phyloP scores from a whole-genome alignment of 2,888 invertebrate species.

The Apantesis nais region DNA sequence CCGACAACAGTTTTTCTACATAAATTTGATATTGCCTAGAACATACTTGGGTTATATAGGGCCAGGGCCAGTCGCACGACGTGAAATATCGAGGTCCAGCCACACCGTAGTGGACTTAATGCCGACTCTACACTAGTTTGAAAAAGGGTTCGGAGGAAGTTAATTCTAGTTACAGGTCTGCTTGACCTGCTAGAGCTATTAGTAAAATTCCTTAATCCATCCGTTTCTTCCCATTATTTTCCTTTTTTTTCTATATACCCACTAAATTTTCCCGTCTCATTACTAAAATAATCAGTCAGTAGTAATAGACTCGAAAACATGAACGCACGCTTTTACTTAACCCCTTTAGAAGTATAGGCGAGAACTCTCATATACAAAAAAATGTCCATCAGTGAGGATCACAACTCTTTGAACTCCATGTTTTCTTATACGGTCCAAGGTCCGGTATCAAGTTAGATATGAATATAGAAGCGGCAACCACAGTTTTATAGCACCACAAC shows the following conservation, averaged over 20 bases:
- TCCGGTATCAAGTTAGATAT: constrained; percentile 46
- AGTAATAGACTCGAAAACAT: no score
- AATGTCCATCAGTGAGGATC: constrained; percentile 9
- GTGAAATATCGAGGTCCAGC: no score
- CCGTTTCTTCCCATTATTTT: neutral
- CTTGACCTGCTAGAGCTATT: no score
- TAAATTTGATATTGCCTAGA: no score
- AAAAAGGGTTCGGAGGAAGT: no score
- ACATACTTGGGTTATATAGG: no score
- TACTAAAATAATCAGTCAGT: neutral
- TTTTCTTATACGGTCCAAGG: constrained; percentile 36
- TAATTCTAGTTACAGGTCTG: no score
- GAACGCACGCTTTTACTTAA: neutral
- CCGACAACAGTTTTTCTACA: no score
- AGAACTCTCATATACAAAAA: neutral
- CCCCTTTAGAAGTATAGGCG: neutral
- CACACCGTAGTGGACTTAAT: no score
- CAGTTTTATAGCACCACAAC: constrained; percentile 50
- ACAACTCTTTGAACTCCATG: constrained; percentile 28
- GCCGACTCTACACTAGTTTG: no score
- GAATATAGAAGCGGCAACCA: constrained; percentile 48
- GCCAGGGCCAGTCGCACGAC: no score
- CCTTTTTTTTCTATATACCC: neutral
- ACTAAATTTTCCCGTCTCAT: neutral
- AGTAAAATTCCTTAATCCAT: no score